phyloP scores from a whole-genome alignment of 2,888 invertebrate species.

The Elegia similella region DNA sequence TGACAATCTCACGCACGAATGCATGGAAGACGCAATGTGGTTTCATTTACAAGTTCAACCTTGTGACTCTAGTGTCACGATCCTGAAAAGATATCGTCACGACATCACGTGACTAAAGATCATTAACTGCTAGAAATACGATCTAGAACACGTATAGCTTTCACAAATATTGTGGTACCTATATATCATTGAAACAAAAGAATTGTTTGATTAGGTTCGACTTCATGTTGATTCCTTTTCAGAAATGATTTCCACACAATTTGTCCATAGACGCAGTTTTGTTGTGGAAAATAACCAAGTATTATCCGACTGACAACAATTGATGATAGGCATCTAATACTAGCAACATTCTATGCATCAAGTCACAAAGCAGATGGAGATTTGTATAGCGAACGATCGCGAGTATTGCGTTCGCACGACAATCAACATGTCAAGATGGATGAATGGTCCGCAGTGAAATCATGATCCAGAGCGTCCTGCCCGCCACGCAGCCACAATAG shows the following conservation, averaged over 20 bases:
- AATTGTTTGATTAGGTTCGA: not conserved
- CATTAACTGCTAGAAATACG: constrained; percentile 25
- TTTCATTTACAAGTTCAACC: constrained; percentile 50
- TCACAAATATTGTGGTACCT: constrained; percentile 24
- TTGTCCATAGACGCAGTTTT: constrained; percentile 1
- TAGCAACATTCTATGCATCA: constrained; percentile 51
- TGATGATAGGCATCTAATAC: constrained; percentile 48
- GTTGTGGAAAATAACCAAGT: constrained; percentile 10
- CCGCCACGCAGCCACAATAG: constrained; percentile 50
- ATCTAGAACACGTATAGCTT: constrained; percentile 23
- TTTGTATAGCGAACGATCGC: constrained; percentile 65
- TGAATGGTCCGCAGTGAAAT: constrained; percentile 61
- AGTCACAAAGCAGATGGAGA: constrained; percentile 51
- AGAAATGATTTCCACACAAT: constrained; percentile 4
- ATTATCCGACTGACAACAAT: constrained; percentile 35
- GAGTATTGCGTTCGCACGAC: constrained; percentile 62
- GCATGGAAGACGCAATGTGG: constrained; percentile 46
- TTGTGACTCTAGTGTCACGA: constrained; percentile 40
- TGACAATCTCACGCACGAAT: constrained; percentile 38
- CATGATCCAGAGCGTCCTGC: constrained; percentile 66
- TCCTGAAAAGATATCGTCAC: constrained; percentile 43
- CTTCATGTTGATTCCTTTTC: constrained; percentile 8
- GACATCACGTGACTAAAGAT: constrained; percentile 42
- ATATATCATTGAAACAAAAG: constrained; percentile 16
- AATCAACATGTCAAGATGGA: constrained; percentile 64